phyloP scores from a whole-genome alignment of 2,888 invertebrate species.

The Agrenia bidenticulata region DNA sequence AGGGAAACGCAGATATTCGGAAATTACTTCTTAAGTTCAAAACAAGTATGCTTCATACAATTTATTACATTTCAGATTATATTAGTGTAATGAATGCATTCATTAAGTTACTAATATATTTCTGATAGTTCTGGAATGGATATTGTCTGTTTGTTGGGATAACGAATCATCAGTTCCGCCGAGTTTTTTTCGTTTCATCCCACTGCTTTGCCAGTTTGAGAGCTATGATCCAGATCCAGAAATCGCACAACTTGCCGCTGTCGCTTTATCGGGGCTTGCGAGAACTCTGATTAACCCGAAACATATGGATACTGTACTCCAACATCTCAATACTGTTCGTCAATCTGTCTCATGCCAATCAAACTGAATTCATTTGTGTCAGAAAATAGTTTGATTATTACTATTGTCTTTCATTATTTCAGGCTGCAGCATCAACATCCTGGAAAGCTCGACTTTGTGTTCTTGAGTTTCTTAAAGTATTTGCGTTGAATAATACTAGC shows the following conservation, averaged over 20 bases:
- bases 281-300: constrained; percentile 64
- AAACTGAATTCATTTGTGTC: neutral
- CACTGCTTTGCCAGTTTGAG: constrained; percentile 71
- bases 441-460: constrained; percentile 61
- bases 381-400: neutral
- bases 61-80: constrained; percentile 10
- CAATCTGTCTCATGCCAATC: neutral
- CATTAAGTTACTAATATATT: neutral
- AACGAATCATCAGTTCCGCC: constrained; percentile 55
- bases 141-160: constrained; percentile 54
- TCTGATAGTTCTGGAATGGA: constrained; percentile 48
- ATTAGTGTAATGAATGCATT: neutral
- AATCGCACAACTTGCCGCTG: constrained; percentile 67
- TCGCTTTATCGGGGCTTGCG: constrained; percentile 69
- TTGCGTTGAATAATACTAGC: constrained; percentile 62
- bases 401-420: no score
- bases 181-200: constrained; percentile 62
- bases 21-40: constrained; percentile 52
- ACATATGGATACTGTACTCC: constrained; percentile 64
- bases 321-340: constrained; percentile 60
- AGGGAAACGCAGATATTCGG: constrained; percentile 51
- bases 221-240: constrained; percentile 78
- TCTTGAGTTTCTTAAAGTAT: constrained; percentile 59
- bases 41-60: constrained; percentile 37
- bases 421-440: constrained; percentile 50